Percentiles rank a stretch among this genome's conserved stretches.
Evolutionary conservation across 1,140 invertebrate genomes (phyloP).

Genomic region (Diabrotica virgifera): DNA sequence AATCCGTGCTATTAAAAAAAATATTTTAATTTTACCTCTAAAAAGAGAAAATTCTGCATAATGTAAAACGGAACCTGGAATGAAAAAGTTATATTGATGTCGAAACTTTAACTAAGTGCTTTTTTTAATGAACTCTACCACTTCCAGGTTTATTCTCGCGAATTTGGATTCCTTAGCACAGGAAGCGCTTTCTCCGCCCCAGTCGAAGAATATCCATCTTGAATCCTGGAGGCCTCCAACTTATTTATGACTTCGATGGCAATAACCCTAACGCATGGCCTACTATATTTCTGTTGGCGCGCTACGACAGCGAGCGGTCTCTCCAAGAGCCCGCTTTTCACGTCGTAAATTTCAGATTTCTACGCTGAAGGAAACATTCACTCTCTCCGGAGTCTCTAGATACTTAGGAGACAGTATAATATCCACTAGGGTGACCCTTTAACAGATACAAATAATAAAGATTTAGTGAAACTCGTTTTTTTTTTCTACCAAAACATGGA

Average conservation of each 20-base stretch:
- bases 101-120: too few species aligned
- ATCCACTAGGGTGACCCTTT: not conserved
- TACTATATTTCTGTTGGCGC: constrained; percentile 17
- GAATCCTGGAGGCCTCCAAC: constrained; percentile 12
- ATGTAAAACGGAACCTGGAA: too few species aligned
- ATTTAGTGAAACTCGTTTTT: too few species aligned
- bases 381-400: not conserved
- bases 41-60: too few species aligned
- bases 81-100: too few species aligned
- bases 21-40: too few species aligned
- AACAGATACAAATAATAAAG: not conserved
- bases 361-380: not conserved
- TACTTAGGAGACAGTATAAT: not conserved
- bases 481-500: too few species aligned
- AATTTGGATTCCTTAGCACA: too few species aligned
- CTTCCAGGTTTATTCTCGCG: too few species aligned
- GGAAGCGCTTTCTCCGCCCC: too few species aligned
- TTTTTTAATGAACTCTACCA: too few species aligned
- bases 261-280: constrained; percentile 19
- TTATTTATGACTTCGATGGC: constrained; percentile 17
- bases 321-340: constrained; percentile 7
- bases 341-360: constrained; percentile 15
- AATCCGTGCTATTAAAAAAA: too few species aligned
- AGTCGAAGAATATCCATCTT: not conserved
- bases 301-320: not conserved